Base-by-base conservation (phyloP, 2,888 invertebrate species). In the Lepidonotus clava region DNA sequence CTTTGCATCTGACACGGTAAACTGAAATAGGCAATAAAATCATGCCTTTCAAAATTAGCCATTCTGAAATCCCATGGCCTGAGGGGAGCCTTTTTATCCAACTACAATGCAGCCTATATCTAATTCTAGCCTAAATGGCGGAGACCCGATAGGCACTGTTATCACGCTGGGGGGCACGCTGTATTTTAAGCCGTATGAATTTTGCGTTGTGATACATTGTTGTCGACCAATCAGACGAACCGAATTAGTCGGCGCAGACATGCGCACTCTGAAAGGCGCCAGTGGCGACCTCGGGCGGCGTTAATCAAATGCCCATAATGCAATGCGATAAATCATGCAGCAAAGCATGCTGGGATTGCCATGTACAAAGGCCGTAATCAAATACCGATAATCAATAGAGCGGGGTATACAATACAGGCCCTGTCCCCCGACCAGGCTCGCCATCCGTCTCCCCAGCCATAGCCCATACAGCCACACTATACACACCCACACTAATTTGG, bases 301-400 rank as follows among this genome's bases (percentile, higher is more conserved):
- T 38, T 71, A 71, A 71, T 71, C 36, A 71, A 71, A 71, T 71
- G 38, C 36, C 71, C 36, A 71, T 71, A 71, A 71, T 71, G 71
- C 71, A 6, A n/a, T 18, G 36, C 38, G 71, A 71, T 71, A 71
- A 71, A 71, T 71, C 71, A 71, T 71, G 71, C 71, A 71, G 71
- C 38, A 71, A 71, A 38, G 71, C 36, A 71, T 71, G 71, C 71
- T 71, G 71, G 71, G 71, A 36, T 71, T 71, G 71, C 24, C 71
- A 18, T 71, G 71, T 34, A 71, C 71, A 71, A 71, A 36, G 71
- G 71, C 18, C 18, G 71, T 71, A 71, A 71, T 71, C 71, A 71
- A 71, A 71, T 71, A 71, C 71, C 71, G 24, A 71, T 71, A 71
- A 71, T 71, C 71, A 71, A 71, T 71, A 71, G 71, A 18, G 36